Base-by-base conservation (phyloP, 2,113 vertebrate species). In the Thunnus thynnus region DNA sequence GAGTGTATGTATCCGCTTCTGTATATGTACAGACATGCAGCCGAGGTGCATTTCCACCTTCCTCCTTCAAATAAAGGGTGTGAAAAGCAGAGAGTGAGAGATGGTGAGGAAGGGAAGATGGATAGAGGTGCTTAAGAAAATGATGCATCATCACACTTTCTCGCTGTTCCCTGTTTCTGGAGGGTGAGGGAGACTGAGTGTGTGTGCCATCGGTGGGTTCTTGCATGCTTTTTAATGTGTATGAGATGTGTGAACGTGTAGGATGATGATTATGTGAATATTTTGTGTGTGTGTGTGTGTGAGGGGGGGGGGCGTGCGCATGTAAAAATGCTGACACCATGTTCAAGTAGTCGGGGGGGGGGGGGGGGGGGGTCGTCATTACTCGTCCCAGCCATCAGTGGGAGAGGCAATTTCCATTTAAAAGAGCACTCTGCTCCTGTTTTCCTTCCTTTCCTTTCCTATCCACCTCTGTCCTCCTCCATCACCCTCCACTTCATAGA, bases 101-200 rank as follows among this genome's bases (percentile, higher is more conserved):
- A 61, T 13, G 6, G 16, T 54, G 82, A 80, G 77, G 65, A 66
- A 67, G 63, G 61, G 63, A 81, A 88, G 91, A 92, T 84, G 88
- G 88, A 92, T 87, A 36, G 82, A 83, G 84, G 89, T 91, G 88
- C 89, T 91, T 88, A 87, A 86, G 80, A 90, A 91, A 86, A 92
- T 91, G 85, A 89, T 91, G 85, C 84, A 88, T 92, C 88, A 88
- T 92, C 88, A 90, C 82, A 78, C 78, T 89, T 84, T 80, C 79
- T 84, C 22, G n/a, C 81, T 80, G 87, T 57, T 86, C 55, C 64
- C 32, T 12, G 50, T 83, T 83, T 80, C 82, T 85, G 52, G 78
- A 81, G 84, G 76, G n/a, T 64, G 55, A 54, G 68, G 52, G 62
- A 30, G 50, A 58, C 54, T 44, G 63, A 18, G 70, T 11, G 61